Evolutionary conservation across 2,113 vertebrate species (phyloP), one percentile per base, ranked within the genome.

Genomic region (Lampris incognitus): DNA sequence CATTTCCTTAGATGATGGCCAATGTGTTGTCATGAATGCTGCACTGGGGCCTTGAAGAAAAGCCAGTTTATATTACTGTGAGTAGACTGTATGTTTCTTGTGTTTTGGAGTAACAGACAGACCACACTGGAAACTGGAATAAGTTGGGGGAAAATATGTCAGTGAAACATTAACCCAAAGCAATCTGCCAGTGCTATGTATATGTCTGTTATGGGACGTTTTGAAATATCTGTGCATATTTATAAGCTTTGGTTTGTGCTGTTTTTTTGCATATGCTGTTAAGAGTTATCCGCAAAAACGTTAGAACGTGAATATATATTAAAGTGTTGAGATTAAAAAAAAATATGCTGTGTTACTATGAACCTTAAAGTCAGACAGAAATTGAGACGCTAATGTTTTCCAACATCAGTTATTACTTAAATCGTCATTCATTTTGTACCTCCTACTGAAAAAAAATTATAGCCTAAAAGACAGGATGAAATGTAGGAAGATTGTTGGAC

Each of bases 141-240:
- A 3, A 5, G 36, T 51, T 46, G 44, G 7, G 50, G 40, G 6
- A 58, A 63, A 48, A 74, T 76, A 44, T 2, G 44, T 13, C 48
- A 65, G 74, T 73, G 55, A 87, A 80, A 52, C n/a, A 74, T 37
- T 69, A 84, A 80, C 76, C 74, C 79, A 81, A 87, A 86, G 75
- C 63, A 73, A 81, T 73, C 74, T 85, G 63, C 66, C 4, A 58
- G 51, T 50, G 71, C 54, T 82, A 60, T 56, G 48, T 66, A 77
- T 66, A 77, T 79, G 66, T 74, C 50, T 64, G 72, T 79, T 60
- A 67, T 81, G 80, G 51, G 73, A 44, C 57, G 58, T 89, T 64
- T 44, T 41, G 10, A 62, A 44, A 13, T 77, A 13, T 76, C 9
- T 10, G 38, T 49, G 48, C 51, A 44, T 46, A 2, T 65, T 38